Base-by-base conservation (phyloP, 2,888 invertebrate species). In the Dinocampus coccinellae region DNA sequence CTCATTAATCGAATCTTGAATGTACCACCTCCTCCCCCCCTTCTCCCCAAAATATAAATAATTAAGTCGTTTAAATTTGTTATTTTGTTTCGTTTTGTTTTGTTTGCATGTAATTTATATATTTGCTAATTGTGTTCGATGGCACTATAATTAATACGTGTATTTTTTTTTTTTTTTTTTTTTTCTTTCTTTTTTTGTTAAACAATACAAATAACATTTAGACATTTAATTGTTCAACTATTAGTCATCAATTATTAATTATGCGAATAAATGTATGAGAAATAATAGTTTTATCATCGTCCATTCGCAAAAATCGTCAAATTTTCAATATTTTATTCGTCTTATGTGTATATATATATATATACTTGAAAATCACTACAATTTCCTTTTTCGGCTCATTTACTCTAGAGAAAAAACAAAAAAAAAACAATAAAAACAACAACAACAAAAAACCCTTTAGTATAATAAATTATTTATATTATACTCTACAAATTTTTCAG, bases 1-100 rank as follows among this genome's bases (percentile, higher is more conserved):
- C 76, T 73, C 62, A 69, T 65, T 66, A 73, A 62, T 70, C 70
- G 65, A 55, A 70, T n/a, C 73, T 75, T 64, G 73, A 74, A 74
- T 77, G 75, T 73, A 75, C 77, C 75, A 73, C 75, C 42, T n/a
- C n/a, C n/a, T n/a, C n/a, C n/a, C n/a, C n/a, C n/a, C n/a, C n/a
- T n/a, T n/a, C n/a, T n/a, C n/a, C n/a, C n/a, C n/a, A n/a, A n/a
- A 66, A 72, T 68, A 24, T 22, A 42, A 63, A 73, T 60, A 20
- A 69, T 69, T 55, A 20, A 29, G 58, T 42, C 10, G 65, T 39
- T 52, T 29, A 53, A n/a, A n/a, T n/a, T n/a, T n/a, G n/a, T n/a
- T n/a, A n/a, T n/a, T n/a, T n/a, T n/a, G n/a, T n/a, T n/a, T n/a
- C n/a, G n/a, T n/a, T 22, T 36, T 73, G 62, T 63, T 36, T 33